Evolutionary conservation across 92 coral and sea anemone species (phyloP), one percentile per base, ranked within the genome.

Genomic region (Plumapathes pennacea): DNA sequence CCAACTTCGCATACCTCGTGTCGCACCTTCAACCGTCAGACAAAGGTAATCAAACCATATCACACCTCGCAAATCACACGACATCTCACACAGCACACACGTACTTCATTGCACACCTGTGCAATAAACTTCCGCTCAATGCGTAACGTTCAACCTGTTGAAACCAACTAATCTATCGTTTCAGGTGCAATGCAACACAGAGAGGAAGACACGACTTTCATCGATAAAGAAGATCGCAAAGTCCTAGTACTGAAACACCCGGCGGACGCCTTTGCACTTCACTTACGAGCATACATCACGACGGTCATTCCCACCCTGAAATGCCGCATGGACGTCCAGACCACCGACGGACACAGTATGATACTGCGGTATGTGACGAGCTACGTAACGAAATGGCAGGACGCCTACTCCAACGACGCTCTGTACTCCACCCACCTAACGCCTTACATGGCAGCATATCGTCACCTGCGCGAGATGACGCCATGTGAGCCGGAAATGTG

Each of bases 281-380:
- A 72, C 38, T 20, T 59, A 10, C 17, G 61, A 1, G 57, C 46
- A 0, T 71, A 71, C 46, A 9, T 60, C 5, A 23, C 38, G 4
- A n/a, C 69, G 0, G 30, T 71, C 6, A 4, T 71, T 0, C 60
- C 69, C 0, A 30, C 78, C 4, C 40, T 71, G 0, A 1, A 43
- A 10, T 71, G 78, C 17, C 37, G 60, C 4, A 59, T 71, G 78
- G 69, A 71, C 20, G n/a, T 71, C n/a, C 69, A 71, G 31, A 3
- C 24, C 0, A 48, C 70, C 4, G 70, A 71, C 39, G 61, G 57
- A 29, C 19, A 57, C 6, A 25, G 48, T 10, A 72, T 56, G 77
- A 4, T 57, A 1, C 49, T 69, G 1, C 30, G 67, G 7, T 69
- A 69, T 57, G 77, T 57, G 0, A 36, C 58, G n/a, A 19, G 55